Evolutionary conservation across 2,888 invertebrate species (phyloP), one percentile per base, ranked within the genome.

Genomic region (Nomada fabriciana): DNA sequence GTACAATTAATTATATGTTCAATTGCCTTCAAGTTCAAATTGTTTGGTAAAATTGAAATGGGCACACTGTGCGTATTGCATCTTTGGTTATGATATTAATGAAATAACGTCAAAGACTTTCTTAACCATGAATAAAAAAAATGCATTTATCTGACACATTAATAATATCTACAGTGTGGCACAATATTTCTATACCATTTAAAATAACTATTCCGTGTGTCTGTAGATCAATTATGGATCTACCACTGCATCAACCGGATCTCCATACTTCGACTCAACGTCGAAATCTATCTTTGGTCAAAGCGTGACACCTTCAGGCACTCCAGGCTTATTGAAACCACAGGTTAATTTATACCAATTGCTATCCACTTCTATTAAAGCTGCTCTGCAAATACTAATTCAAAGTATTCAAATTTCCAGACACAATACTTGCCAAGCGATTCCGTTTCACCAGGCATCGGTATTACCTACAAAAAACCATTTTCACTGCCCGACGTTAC

Each of bases 391-490:
- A 4, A 50, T 52, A 63, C 7, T 55, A 36, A 3, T 53, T 50
- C 20, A 68, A 29, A 29, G 29, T 15, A 13, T 23, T 52, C 36
- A 1, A 43, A 9, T 36, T 69, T 77, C 9, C 47, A 88, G 87
- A 64, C 72, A 71, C 77, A 82, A 29, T 84, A 89, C 53, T 47
- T 84, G 53, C 86, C 90, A 60, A 80, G 86, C n/a, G 60, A 42
- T 11, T 43, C 57, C 13, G 42, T 60, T 4, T 64, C 60, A 0
- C 88, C 92, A 36, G 84, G 75, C 36, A 50, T 79, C 15, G 90
- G 88, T 0, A 88, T 89, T 25, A 89, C 90, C 10, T 90, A 90
- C 59, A 84, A 84, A 23, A 86, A 83, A 68, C 92, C 92, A 42
- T 90, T 90, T 68, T 67, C 88, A 4, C 29, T 83, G 13, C 67